Evolutionary conservation across 2,888 invertebrate species (phyloP).

Genomic region (Ophion costatus): DNA sequence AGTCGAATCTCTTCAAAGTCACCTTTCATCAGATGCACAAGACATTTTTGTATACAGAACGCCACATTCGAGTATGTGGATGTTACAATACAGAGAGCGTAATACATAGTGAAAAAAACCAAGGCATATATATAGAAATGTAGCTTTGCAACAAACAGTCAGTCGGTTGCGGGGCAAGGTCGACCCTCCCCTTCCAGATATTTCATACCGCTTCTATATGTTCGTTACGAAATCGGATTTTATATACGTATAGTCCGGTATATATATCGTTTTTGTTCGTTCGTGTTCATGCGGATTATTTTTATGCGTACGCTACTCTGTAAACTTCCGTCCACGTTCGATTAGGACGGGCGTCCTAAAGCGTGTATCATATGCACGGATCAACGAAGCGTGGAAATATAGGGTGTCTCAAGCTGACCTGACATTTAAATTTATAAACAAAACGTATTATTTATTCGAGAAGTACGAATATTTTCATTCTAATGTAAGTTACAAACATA

Average conservation of each 20-base stretch:
- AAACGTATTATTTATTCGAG: no score
- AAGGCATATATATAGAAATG: constrained; percentile 76
- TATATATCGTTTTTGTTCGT: background rate
- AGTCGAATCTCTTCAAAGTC: no score
- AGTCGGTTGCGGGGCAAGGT: constrained; percentile 81
- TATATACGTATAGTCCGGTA: constrained; percentile 57
- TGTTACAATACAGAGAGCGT: background rate
- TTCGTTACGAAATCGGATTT: constrained; percentile 79
- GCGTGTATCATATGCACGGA: constrained; percentile 4
- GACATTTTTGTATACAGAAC: no score
- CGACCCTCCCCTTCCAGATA: constrained; percentile 77
- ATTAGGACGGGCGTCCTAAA: background rate
- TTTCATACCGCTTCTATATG: constrained; percentile 79
- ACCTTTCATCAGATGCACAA: no score
- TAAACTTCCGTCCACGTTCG: constrained; percentile 24
- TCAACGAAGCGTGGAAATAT: constrained; percentile 26
- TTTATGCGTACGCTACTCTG: constrained; percentile 22
- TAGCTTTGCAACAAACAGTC: constrained; percentile 82
- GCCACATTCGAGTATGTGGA: background rate
- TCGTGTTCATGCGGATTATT: constrained; percentile 3
- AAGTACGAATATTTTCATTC: no score
- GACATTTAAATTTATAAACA: no score
- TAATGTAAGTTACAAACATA: no score
- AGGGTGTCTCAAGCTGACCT: no score
- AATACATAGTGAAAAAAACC: constrained; percentile 25